Evolutionary conservation across 2,113 vertebrate genomes (phyloP).

Genomic region (Callospermophilus lateralis): DNA sequence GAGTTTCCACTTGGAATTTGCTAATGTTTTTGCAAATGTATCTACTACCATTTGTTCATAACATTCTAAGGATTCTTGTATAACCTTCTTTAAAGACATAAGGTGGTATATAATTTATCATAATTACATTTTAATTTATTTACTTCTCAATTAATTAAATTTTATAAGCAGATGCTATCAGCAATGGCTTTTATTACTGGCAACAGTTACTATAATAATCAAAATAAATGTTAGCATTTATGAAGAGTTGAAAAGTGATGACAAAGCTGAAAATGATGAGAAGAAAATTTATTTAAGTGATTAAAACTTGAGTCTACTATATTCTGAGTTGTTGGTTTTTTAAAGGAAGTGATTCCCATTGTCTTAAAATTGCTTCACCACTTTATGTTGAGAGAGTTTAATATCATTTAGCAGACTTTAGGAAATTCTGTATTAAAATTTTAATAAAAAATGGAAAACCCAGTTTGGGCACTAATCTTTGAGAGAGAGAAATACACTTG

Average conservation of each 20-base stretch:
- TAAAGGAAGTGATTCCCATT: background rate
- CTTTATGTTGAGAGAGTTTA: background rate
- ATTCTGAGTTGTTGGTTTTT: background rate
- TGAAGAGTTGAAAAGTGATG: background rate
- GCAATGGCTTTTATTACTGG: background rate
- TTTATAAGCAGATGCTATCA: background rate
- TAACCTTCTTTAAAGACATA: background rate
- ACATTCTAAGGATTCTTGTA: background rate
- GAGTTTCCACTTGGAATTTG: conserved; percentile 51
- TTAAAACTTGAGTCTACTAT: background rate
- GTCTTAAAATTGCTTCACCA: background rate
- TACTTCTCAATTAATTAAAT: conserved; percentile 39
- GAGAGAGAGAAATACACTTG: background rate
- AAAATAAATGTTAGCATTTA: conserved; percentile 22
- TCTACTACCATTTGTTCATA: background rate
- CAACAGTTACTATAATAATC: background rate
- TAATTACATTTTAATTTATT: background rate
- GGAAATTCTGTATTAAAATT: background rate
- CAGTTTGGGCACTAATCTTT: background rate
- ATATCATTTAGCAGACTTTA: background rate
- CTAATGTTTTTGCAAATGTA: background rate
- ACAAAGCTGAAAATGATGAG: conserved; percentile 1
- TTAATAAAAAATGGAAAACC: background rate
- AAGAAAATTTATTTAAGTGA: background rate
- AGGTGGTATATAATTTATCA: background rate